Evolutionary conservation across 2,797 vertebrate species (phyloP), one percentile per base, ranked within the genome.

Genomic region (Australoheros facetus): DNA sequence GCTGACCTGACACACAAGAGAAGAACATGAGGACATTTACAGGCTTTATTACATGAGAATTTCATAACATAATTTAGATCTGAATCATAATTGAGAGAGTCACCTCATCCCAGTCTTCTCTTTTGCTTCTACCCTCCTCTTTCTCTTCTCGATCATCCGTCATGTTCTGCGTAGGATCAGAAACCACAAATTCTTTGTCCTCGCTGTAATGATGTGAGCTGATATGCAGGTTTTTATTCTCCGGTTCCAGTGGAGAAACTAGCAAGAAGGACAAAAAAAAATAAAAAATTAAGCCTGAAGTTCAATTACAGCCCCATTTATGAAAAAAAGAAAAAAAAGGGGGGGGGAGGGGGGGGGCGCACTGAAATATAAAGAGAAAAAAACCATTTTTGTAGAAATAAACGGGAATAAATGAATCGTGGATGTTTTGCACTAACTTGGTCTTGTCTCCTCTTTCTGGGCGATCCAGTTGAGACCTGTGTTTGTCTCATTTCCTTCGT

Each of bases 41-140:
- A 8, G 37, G 78, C 73, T 13, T 28, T 7, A 17, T 5, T n/a
- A 21, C 5, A n/a, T 1, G 12, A 21, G 2, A 0, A 69, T 48
- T n/a, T 69, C 42, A 66, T 7, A 19, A 66, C 42, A 53, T 69
- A 19, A 3, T 69, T 69, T 69, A 0, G 6, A 69, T 69, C 11
- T 32, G 32, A 53, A 32, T 11, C 48, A 26, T 14, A 55, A 23
- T n/a, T 23, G 53, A 28, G 26, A n/a, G 12, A 21, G 26, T 54
- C 87, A 96, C 95, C 93, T 99, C 97, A 79, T 98, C 97, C 94
- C 95, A 96, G 78, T 96, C 95, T 21, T 92, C 94, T 54, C 71
- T 90, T 89, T 79, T 86, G 19, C 66, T 26, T 76, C 77, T 83
- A 13, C 21, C 86, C n/a, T 92, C 91, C 69, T 91, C 87, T 74